A percentile compares a stretch with the other conserved stretches of the same genome.
These are phyloP conservation scores for Campopleginae sp. DNA, from an alignment of 2,888 invertebrate species.

Conservation along the genomic window DNA sequence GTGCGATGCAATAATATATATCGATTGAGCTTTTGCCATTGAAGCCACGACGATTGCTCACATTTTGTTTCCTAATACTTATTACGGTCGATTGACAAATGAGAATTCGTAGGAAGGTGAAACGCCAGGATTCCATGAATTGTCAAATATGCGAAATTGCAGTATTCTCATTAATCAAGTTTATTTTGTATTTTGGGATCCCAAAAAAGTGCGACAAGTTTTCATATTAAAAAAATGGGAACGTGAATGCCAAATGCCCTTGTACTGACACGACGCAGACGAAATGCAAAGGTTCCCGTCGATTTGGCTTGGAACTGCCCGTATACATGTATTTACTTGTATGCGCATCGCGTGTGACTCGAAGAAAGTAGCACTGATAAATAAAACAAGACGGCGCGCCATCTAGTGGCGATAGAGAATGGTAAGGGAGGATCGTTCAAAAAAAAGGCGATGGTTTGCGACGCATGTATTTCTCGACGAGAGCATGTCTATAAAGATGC, in stretches of 20 bases:
- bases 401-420: constrained; percentile 57
- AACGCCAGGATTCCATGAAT: too few species aligned
- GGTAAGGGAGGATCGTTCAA: constrained; percentile 27
- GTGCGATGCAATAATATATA: background rate
- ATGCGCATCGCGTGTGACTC: constrained; percentile 34
- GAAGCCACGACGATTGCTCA: background rate
- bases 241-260: background rate
- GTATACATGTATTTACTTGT: constrained; percentile 13
- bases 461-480: constrained; percentile 45
- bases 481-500: constrained; percentile 36
- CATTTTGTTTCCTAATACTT: too few species aligned
- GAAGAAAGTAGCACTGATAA: constrained; percentile 32
- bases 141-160: background rate
- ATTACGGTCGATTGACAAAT: background rate
- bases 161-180: background rate
- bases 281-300: constrained; percentile 5
- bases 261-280: background rate
- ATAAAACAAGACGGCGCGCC: constrained; percentile 11
- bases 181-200: background rate
- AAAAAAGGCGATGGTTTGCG: constrained; percentile 37
- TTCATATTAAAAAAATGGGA: background rate
- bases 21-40: background rate
- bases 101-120: background rate
- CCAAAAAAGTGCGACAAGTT: background rate
- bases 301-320: background rate